These are phyloP conservation scores for Myioborus miniatus DNA, from an alignment of 2,797 vertebrate species.

Conservation along the genomic window DNA sequence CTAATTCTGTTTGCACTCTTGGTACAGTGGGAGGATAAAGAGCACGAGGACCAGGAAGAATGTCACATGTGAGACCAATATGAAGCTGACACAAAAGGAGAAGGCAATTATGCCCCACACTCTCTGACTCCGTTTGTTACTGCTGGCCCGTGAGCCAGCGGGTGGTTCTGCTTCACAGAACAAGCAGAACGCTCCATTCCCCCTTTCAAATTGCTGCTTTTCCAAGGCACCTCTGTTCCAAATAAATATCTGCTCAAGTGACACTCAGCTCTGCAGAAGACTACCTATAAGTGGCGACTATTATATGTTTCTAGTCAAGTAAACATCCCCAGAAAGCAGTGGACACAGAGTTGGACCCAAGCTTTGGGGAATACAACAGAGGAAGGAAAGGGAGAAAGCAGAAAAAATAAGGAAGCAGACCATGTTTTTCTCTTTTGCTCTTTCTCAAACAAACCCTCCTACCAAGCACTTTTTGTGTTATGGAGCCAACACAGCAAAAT, in stretches of 20 bases:
- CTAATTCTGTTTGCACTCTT: constrained; percentile 20
- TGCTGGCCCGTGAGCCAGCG: not conserved
- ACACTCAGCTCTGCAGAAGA: not conserved
- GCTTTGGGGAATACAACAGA: not conserved
- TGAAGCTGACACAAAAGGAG: constrained; percentile 33
- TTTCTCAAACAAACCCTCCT: not conserved
- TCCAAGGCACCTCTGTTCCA: not conserved
- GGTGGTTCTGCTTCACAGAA: constrained; percentile 46
- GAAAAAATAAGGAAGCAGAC: not conserved
- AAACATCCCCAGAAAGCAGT: not conserved
- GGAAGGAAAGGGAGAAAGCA: not conserved
- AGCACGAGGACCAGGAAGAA: constrained; percentile 9
- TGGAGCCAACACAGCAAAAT: not conserved
- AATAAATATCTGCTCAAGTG: not conserved
- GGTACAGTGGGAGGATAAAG: constrained; percentile 11
- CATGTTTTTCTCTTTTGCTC: not conserved
- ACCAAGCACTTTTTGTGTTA: not conserved
- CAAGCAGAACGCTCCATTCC: not conserved
- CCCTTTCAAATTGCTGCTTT: not conserved
- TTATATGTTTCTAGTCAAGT: not conserved
- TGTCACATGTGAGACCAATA: not conserved
- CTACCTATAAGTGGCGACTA: not conserved
- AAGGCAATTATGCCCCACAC: not conserved
- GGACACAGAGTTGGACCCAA: not conserved
- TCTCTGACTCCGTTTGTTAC: not conserved